Conservation (phyloP, 2,113 vertebrate species). For the Notarius lentiginosus region DNA sequence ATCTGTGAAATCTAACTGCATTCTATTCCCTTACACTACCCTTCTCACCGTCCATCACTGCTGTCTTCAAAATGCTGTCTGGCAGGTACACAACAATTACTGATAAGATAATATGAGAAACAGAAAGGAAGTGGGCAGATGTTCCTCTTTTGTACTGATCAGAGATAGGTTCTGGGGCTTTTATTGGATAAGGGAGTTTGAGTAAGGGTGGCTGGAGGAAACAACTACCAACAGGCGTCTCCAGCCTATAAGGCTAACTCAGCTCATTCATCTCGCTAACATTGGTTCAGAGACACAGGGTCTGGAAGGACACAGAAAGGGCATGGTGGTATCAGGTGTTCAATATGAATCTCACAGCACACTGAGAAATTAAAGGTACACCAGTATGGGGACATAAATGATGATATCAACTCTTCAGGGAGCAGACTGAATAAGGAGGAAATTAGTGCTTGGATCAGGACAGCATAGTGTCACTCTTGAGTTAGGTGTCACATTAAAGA, state of each 20-base stretch:
- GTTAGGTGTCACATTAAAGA: slow-evolving; percentile 26
- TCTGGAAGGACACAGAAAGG: slow-evolving; percentile 38
- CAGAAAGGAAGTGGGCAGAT: slow-evolving; percentile 46
- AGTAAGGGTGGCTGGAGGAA: not conserved
- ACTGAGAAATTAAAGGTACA: slow-evolving; percentile 36
- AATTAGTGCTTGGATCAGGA: slow-evolving; percentile 9
- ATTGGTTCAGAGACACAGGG: slow-evolving; percentile 56
- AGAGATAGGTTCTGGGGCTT: slow-evolving; percentile 22
- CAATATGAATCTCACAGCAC: slow-evolving; percentile 23
- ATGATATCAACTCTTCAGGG: slow-evolving; percentile 31
- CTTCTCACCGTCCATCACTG: slow-evolving; percentile 38
- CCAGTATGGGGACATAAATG: slow-evolving; percentile 38
- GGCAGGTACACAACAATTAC: slow-evolving; percentile 66
- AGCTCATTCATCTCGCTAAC: slow-evolving; percentile 45
- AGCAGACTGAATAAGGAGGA: slow-evolving; percentile 29
- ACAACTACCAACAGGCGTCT: slow-evolving; percentile 11
- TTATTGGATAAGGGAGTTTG: not conserved
- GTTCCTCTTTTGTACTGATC: not conserved
- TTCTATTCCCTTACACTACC: slow-evolving; percentile 57
- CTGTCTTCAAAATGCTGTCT: slow-evolving; percentile 66
- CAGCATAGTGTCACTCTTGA: not conserved
- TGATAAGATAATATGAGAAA: slow-evolving; percentile 69
- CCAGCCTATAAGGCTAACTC: slow-evolving; percentile 26
- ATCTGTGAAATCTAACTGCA: slow-evolving; percentile 61
- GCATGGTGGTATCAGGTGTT: slow-evolving; percentile 6